phyloP scores from a whole-genome alignment of 2,113 vertebrate genomes.

The Panurus biarmicus region DNA sequence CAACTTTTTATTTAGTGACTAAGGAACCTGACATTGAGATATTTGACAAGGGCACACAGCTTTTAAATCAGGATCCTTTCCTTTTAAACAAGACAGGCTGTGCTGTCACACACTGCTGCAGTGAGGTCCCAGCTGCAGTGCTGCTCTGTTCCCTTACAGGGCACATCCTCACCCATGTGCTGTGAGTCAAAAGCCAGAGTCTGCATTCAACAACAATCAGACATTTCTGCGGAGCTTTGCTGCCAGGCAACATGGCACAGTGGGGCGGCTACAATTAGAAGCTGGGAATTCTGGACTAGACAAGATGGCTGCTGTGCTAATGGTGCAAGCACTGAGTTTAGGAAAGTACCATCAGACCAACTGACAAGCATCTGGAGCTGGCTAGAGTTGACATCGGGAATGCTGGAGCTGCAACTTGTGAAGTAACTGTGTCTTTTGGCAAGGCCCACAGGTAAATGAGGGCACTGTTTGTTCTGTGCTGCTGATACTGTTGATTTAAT shows the following conservation, averaged over 20 bases:
- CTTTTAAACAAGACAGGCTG: not conserved
- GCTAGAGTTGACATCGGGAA: not conserved
- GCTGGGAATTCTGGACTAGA: not conserved
- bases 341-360: not conserved
- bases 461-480: slow-evolving; percentile 25
- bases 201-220: not conserved
- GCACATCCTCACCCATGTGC: accelerated
- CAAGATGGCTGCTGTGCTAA: not conserved
- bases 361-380: not conserved
- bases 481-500: not conserved
- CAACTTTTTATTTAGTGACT: not conserved
- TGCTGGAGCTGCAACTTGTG: not conserved
- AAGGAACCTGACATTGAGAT: not conserved
- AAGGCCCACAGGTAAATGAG: not conserved
- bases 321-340: not conserved
- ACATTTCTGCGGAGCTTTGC: not conserved
- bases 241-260: not conserved
- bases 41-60: not conserved
- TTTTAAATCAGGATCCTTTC: not conserved
- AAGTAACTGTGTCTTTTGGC: slow-evolving; percentile 40
- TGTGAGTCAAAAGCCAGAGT: not conserved
- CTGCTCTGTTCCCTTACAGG: not conserved
- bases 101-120: not conserved
- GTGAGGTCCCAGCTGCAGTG: not conserved
- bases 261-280: not conserved